These are phyloP conservation scores for Paracentrotus lividus DNA, from an alignment of 53 echinoderm and acorn worm genomes.

Conservation along the genomic window DNA sequence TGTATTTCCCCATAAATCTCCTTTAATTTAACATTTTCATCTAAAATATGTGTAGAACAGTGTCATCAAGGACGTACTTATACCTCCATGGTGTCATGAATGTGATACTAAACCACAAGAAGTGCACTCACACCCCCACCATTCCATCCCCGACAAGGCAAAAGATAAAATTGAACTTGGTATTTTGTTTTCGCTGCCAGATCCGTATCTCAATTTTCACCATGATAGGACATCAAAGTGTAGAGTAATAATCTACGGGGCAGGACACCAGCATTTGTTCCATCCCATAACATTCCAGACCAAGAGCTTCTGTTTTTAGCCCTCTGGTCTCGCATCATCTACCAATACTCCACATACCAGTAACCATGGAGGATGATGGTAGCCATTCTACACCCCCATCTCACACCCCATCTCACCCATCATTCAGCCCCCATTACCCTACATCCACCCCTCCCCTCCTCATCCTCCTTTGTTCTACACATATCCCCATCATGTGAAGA, in stretches of 20 bases:
- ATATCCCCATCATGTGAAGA: background rate
- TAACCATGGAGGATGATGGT: background rate
- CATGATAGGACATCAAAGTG: background rate
- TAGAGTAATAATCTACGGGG: conserved; percentile 16
- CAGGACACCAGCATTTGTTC: conserved; percentile 45
- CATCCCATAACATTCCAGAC: conserved; percentile 54
- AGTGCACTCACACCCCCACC: conserved; percentile 28
- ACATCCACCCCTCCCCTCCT: background rate
- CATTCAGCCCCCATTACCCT: background rate
- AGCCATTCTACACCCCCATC: background rate
- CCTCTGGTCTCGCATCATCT: conserved; percentile 1
- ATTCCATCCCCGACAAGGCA: background rate
- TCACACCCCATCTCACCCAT: background rate
- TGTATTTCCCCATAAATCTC: background rate
- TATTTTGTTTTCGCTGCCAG: conserved; percentile 44
- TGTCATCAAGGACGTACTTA: too few relatives aligned
- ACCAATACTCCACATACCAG: conserved; percentile 44
- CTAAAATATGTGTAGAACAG: background rate
- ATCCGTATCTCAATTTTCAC: conserved; percentile 37
- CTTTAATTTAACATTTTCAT: background rate
- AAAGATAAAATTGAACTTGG: background rate
- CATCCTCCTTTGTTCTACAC: background rate
- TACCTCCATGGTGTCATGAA: too few relatives aligned
- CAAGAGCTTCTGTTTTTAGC: conserved; percentile 25
- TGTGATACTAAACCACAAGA: background rate